These are phyloP conservation scores for Hirtodrosophila cameraria DNA, from an alignment of 2,888 invertebrate genomes.

Conservation along the genomic window DNA sequence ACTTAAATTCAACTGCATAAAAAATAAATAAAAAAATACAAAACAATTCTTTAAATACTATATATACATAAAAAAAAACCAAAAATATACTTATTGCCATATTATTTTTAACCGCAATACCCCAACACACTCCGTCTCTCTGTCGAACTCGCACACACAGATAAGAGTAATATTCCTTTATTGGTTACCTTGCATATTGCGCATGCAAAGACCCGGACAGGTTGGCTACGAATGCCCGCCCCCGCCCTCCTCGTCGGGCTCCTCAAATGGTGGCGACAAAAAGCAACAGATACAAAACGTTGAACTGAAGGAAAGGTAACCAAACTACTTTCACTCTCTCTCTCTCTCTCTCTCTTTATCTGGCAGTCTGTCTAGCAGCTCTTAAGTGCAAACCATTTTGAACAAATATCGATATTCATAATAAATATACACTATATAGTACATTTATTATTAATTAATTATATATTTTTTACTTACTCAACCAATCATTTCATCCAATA, in stretches of 20 bases:
- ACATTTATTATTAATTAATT: too few relatives aligned
- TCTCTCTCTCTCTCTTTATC: constrained; percentile 3
- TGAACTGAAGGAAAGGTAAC: constrained; percentile 91
- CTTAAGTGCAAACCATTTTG: background rate
- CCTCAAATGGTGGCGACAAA: constrained; percentile 85
- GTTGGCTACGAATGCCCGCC: constrained; percentile 85
- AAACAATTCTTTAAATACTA: constrained; percentile 19
- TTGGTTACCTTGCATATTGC: constrained; percentile 98
- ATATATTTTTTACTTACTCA: background rate
- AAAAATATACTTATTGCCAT: constrained; percentile 70
- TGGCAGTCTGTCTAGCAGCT: constrained; percentile 5
- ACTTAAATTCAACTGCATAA: constrained; percentile 35
- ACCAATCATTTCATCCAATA: background rate
- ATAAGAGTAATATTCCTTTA: constrained; percentile 96
- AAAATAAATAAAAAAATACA: constrained; percentile 25
- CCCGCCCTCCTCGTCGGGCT: constrained; percentile 87
- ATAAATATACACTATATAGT: too few relatives aligned
- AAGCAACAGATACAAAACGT: constrained; percentile 89
- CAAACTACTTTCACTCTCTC: background rate
- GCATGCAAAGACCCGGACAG: constrained; percentile 93
- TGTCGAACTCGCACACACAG: constrained; percentile 85
- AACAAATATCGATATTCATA: background rate
- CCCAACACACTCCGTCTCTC: constrained; percentile 79
- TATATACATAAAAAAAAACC: constrained; percentile 42
- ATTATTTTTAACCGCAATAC: constrained; percentile 76